These are phyloP conservation scores for Anolis apletophallus DNA, from an alignment of 2,797 vertebrate species.

Conservation along the genomic window DNA sequence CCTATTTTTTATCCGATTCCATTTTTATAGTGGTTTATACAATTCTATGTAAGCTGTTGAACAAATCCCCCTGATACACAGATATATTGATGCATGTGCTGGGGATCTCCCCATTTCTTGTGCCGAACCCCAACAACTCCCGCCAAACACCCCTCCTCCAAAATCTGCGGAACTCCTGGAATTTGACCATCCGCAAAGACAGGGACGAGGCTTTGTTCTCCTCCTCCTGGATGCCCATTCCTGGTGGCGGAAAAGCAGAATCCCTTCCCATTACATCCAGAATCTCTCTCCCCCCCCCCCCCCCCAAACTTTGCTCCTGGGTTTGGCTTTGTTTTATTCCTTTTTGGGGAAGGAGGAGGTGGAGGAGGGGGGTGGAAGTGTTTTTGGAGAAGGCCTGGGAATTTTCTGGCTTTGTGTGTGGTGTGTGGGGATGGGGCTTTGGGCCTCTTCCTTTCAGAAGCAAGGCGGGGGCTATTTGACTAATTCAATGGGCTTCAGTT, in stretches of 20 bases:
- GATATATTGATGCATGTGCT: neutral
- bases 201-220: constrained; percentile 70
- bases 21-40: no score
- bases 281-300: constrained; percentile 53
- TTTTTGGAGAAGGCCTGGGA: constrained; percentile 66
- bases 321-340: constrained; percentile 62
- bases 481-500: constrained; percentile 78
- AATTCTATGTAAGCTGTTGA: neutral
- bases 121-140: neutral
- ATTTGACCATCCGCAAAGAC: constrained; percentile 74
- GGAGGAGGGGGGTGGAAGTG: neutral
- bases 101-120: no score
- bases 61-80: neutral
- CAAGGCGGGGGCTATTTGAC: constrained; percentile 74
- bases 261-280: constrained; percentile 62
- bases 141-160: constrained; percentile 53
- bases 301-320: constrained; percentile 59
- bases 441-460: constrained; percentile 80
- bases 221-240: constrained; percentile 31
- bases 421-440: constrained; percentile 77
- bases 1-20: neutral
- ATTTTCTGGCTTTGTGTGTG: constrained; percentile 82
- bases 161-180: constrained; percentile 78
- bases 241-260: constrained; percentile 54
- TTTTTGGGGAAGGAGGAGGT: constrained; percentile 47